These are phyloP conservation scores for Catostomus latipinnis DNA, from an alignment of 2,797 vertebrate species.

Conservation along the genomic window DNA sequence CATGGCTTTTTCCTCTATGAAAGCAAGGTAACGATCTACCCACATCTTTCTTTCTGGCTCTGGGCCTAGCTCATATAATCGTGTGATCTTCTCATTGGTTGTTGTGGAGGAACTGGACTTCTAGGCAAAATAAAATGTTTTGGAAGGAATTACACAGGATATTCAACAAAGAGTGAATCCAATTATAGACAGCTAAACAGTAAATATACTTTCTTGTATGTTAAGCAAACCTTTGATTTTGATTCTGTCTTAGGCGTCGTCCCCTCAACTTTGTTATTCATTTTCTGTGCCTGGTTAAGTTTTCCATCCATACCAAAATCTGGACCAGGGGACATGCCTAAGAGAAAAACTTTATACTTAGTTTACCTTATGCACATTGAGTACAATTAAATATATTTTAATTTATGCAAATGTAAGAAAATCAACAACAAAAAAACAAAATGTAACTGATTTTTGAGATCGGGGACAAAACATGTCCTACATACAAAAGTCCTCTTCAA, in stretches of 20 bases:
- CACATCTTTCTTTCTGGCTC: constrained; percentile 97
- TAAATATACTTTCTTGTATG: background rate
- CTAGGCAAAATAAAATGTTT: constrained; percentile 71
- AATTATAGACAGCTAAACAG: background rate
- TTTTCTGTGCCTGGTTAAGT: constrained; percentile 84
- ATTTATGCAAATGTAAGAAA: background rate
- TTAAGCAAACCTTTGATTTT: constrained; percentile 92
- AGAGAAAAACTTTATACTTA: constrained; percentile 20
- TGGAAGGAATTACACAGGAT: constrained; percentile 30
- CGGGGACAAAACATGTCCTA: no score
- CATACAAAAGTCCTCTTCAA: no score
- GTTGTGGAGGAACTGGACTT: constrained; percentile 98
- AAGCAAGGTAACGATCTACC: constrained; percentile 96
- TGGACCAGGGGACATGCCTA: constrained; percentile 95
- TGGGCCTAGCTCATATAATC: constrained; percentile 94
- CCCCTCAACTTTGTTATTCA: constrained; percentile 96
- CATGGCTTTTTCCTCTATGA: constrained; percentile 96
- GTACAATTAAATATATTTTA: background rate
- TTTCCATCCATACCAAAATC: constrained; percentile 91
- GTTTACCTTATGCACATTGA: background rate
- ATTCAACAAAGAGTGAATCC: background rate
- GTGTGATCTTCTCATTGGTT: constrained; percentile 96
- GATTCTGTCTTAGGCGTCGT: constrained; percentile 92
- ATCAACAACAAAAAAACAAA: no score
- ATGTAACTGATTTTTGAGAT: no score